These are phyloP conservation scores for Pipistrellus kuhlii DNA, from an alignment of 2,797 vertebrate genomes.

Conservation along the genomic window DNA sequence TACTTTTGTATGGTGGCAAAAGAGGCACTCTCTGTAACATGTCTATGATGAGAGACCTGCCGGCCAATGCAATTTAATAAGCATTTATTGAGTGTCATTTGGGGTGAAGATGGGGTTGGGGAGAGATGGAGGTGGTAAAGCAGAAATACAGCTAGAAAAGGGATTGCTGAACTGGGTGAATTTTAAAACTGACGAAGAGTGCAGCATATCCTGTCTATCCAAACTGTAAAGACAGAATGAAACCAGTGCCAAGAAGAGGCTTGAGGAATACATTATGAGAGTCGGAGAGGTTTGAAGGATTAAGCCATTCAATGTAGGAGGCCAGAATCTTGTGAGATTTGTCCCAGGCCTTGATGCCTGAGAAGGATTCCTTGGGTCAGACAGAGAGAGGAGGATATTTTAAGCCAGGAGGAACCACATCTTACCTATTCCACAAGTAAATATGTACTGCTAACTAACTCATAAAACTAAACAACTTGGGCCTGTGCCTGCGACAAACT, in stretches of 20 bases:
- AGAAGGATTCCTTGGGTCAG: conserved; percentile 24
- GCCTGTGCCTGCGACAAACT: conserved; percentile 14
- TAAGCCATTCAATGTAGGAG: background rate
- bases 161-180: background rate
- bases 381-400: background rate
- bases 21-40: background rate
- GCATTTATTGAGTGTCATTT: conserved; percentile 17
- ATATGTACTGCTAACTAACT: background rate
- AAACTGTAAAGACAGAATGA: conserved; percentile 21
- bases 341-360: background rate
- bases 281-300: background rate
- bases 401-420: background rate
- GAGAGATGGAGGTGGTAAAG: background rate
- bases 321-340: background rate
- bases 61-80: background rate
- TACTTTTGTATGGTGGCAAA: conserved; percentile 32
- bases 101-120: background rate
- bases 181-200: background rate
- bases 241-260: background rate
- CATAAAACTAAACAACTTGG: conserved; percentile 2
- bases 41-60: background rate
- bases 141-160: background rate
- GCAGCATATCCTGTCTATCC: background rate
- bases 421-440: background rate
- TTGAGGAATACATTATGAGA: background rate